Percentiles rank a stretch among this genome's conserved stretches.
These are phyloP conservation scores for Nephila pilipes DNA, from an alignment of 1,140 invertebrate species.

Conservation along the genomic window DNA sequence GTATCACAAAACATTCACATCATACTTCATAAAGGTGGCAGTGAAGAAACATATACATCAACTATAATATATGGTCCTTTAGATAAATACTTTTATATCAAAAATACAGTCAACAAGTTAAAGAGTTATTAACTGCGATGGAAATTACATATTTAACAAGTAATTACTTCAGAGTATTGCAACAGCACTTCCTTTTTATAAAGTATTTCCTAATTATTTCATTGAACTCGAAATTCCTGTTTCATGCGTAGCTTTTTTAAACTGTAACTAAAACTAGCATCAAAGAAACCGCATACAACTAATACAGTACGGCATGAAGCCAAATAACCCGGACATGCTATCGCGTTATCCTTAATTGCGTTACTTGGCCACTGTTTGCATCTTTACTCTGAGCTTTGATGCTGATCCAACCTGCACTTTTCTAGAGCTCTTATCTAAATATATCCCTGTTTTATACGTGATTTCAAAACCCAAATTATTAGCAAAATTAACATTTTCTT, in stretches of 20 bases:
- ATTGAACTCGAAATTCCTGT: background rate
- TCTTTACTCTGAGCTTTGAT: background rate
- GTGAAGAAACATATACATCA: no score
- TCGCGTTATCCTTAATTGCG: background rate
- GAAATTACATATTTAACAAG: background rate
- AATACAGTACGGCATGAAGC: background rate
- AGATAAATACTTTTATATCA: no score
- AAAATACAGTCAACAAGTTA: no score
- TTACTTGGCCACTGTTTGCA: slow-evolving; percentile 10
- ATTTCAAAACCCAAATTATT: background rate
- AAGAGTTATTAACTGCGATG: no score
- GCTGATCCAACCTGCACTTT: no score
- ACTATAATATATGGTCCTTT: no score
- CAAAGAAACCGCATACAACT: slow-evolving; percentile 1
- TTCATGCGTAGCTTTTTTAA: background rate
- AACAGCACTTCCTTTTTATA: background rate
- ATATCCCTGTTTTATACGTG: background rate
- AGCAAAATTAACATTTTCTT: background rate
- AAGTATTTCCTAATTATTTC: background rate
- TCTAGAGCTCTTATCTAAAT: background rate
- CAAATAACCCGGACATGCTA: slow-evolving; percentile 21
- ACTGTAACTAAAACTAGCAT: background rate
- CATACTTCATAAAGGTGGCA: no score
- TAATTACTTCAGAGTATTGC: background rate
- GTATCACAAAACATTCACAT: no score